Evolutionary conservation across 2,888 invertebrate genomes (phyloP).

Genomic region (Ferdinandea cuprea): DNA sequence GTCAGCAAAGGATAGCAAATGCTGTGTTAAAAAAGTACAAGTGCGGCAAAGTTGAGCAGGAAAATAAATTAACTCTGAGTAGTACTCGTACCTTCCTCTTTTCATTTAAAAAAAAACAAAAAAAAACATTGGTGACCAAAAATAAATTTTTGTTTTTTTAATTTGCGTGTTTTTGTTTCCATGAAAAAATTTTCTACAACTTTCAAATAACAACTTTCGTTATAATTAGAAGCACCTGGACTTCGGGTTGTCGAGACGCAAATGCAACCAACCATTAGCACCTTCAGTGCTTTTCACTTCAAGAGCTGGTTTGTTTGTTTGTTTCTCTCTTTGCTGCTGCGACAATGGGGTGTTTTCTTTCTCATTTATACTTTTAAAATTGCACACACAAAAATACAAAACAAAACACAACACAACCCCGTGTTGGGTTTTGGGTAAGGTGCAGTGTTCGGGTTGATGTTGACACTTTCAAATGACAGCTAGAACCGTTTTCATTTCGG

Average conservation of each 20-base stretch:
- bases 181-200: conserved; percentile 20
- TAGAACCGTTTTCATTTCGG: conserved; percentile 30
- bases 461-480: conserved; percentile 44
- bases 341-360: conserved; percentile 23
- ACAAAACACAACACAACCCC: too few relatives aligned
- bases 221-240: conserved; percentile 68
- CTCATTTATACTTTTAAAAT: background rate
- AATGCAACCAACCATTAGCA: conserved; percentile 30
- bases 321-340: conserved; percentile 29
- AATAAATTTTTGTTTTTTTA: conserved; percentile 29
- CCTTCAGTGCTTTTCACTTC: conserved; percentile 29
- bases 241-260: conserved; percentile 35
- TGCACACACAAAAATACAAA: too few relatives aligned
- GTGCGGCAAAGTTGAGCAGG: too few relatives aligned
- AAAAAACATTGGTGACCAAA: conserved; percentile 35
- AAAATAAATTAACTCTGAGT: too few relatives aligned
- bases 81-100: too few relatives aligned
- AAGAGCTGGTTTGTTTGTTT: conserved; percentile 40
- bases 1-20: too few relatives aligned
- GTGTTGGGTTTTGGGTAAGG: background rate
- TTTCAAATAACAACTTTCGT: conserved; percentile 50
- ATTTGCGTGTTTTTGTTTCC: conserved; percentile 34
- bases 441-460: conserved; percentile 15
- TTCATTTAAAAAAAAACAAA: too few relatives aligned
- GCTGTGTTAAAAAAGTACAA: too few relatives aligned